Evolutionary conservation across 2,888 invertebrate genomes (phyloP), one percentile per base, ranked within the genome.

Genomic region (Neria commutata): DNA sequence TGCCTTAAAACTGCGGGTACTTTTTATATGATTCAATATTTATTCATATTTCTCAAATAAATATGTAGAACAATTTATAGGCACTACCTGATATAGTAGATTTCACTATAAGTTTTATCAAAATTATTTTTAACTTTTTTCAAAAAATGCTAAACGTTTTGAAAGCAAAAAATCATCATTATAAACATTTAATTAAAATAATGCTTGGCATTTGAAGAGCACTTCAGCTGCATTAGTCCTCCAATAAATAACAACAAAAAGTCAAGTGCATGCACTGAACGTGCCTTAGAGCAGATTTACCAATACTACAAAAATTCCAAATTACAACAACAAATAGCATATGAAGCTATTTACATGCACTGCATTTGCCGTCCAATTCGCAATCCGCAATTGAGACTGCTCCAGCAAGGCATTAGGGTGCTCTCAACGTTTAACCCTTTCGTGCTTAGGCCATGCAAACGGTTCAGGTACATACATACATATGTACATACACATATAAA

Each of bases 381-480:
- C 73, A 76, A 74, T 74, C 75, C 73, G 67, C 73, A 70, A 73
- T 74, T 74, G 73, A 74, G 74, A 73, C 76, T 58, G 65, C 6
- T 11, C 37, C 8, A 11, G 37, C 65, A 73, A 67, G 75, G 72
- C 72, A 76, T 76, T 72, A 73, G 4, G 10, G n/a, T 4, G 37
- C 37, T 29, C 5, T 8, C 5, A 29, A 11, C 4, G 37, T n/a
- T 37, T 37, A 37, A 37, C 37, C 37, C 37, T 37, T 37, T n/a
- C n/a, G 37, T 29, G 29, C 29, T 29, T 11, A 11, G 29, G 29
- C 6, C 11, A 8, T 29, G 29, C n/a, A n/a, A n/a, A n/a, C n/a
- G n/a, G n/a, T n/a, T n/a, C n/a, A n/a, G n/a, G n/a, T 29, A 11
- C n/a, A 5, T 37, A 37, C 8, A 4, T 11, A n/a, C 37, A 37